Conservation (phyloP, 2,888 invertebrate genomes). For the Ethmia dodecea region DNA sequence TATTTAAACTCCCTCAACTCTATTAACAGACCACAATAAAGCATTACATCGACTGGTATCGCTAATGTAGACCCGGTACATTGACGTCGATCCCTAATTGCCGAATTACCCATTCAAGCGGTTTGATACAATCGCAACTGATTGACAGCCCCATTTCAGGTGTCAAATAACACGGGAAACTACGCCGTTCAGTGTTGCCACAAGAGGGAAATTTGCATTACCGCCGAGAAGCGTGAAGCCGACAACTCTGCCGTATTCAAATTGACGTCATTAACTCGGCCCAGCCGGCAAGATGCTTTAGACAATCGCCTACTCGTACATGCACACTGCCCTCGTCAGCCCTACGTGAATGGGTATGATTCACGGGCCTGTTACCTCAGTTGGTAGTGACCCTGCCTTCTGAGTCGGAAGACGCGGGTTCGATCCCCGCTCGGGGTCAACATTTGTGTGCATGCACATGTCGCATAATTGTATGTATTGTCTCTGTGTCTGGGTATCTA, state of each 20-base stretch:
- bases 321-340: conserved; percentile 8
- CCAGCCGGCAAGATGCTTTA: conserved; percentile 27
- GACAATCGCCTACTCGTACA: conserved; percentile 3
- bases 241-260: conserved; percentile 52
- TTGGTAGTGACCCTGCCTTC: no score
- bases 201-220: conserved; percentile 50
- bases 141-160: conserved; percentile 50
- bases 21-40: conserved; percentile 17
- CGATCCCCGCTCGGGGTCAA: no score
- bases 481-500: no score
- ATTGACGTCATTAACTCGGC: conserved; percentile 54
- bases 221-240: conserved; percentile 36
- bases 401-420: no score
- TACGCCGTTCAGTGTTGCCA: conserved; percentile 35
- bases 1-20: no score
- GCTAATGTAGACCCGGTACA: conserved; percentile 22
- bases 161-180: conserved; percentile 51
- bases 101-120: conserved; percentile 29
- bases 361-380: no score
- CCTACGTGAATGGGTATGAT: no score
- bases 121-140: conserved; percentile 33
- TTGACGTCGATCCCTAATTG: conserved; percentile 23
- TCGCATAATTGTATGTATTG: no score
- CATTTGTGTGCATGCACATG: no score
- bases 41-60: conserved; percentile 10